Conservation (phyloP, 2,888 invertebrate genomes). For the Eurois occulta region DNA sequence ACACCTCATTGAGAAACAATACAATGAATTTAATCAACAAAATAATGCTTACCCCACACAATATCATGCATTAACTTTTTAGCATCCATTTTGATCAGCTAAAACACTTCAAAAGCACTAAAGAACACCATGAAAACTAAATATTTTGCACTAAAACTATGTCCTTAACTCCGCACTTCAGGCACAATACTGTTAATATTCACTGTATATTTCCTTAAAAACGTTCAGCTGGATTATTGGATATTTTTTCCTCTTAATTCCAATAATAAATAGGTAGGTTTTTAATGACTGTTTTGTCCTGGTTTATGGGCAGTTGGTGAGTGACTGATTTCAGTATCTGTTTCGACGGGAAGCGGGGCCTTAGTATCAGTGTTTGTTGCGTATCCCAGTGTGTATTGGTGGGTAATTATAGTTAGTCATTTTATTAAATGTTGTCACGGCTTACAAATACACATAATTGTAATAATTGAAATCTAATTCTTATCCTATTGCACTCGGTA, state of each 20-base stretch:
- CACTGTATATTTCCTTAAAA: slow-evolving; percentile 36
- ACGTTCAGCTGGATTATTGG: background rate
- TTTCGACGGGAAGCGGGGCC: slow-evolving; percentile 30
- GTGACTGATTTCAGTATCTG: slow-evolving; percentile 47
- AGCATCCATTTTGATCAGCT: slow-evolving; percentile 36
- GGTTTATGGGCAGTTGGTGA: background rate
- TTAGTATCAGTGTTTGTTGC: slow-evolving; percentile 22
- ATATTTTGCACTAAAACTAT: slow-evolving; percentile 9
- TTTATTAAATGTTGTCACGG: slow-evolving; percentile 3
- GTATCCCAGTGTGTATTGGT: slow-evolving; percentile 10
- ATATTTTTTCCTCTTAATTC: slow-evolving; percentile 36
- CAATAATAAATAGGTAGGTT: slow-evolving; percentile 9
- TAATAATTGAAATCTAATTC: background rate
- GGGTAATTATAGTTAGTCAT: slow-evolving; percentile 19
- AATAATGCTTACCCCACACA: slow-evolving; percentile 46
- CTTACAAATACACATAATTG: background rate
- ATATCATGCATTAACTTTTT: slow-evolving; percentile 41
- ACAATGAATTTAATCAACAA: background rate
- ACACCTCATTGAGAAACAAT: background rate
- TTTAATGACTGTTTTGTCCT: slow-evolving; percentile 12
- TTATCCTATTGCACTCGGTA: too few species aligned
- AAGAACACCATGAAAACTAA: slow-evolving; percentile 10
- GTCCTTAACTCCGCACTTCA: background rate
- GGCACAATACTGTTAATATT: slow-evolving; percentile 14
- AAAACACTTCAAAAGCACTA: background rate